phyloP scores from a whole-genome alignment of 2,797 vertebrate species.

The Pempheris klunzingeri region DNA sequence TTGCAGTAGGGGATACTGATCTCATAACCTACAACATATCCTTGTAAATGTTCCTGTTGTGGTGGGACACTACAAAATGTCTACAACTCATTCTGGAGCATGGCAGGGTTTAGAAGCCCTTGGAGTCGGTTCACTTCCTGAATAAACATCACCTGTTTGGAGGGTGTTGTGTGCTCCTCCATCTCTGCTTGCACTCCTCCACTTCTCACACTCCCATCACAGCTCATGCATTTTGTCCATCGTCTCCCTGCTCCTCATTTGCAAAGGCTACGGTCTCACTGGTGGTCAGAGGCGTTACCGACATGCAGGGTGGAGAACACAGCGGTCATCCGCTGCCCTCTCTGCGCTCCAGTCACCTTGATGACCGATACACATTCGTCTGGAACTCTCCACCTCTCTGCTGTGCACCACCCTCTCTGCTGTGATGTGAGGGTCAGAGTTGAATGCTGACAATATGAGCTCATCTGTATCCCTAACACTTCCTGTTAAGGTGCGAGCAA shows the following conservation, averaged over 20 bases:
- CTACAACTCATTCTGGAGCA: constrained; percentile 78
- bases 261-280: constrained; percentile 71
- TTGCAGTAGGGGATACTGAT: constrained; percentile 53
- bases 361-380: constrained; percentile 55
- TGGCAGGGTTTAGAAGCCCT: constrained; percentile 56
- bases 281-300: constrained; percentile 64
- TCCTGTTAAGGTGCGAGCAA: constrained; percentile 37
- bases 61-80: constrained; percentile 66
- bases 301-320: constrained; percentile 54
- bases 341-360: constrained; percentile 52
- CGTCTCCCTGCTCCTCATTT: constrained; percentile 73
- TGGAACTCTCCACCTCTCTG: constrained; percentile 16
- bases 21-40: constrained; percentile 51
- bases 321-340: constrained; percentile 60
- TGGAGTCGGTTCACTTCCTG: constrained; percentile 45
- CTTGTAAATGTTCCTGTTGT: constrained; percentile 41
- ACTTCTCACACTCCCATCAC: constrained; percentile 46
- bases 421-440: constrained; percentile 60
- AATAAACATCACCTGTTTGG: constrained; percentile 75
- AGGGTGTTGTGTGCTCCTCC: constrained; percentile 49
- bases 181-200: constrained; percentile 42
- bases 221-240: constrained; percentile 65
- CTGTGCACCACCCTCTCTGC: constrained; percentile 21
- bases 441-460: constrained; percentile 68
- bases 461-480: constrained; percentile 70